Evolutionary conservation across 2,113 vertebrate species (phyloP).

Genomic region (Neofelis nebulosa): DNA sequence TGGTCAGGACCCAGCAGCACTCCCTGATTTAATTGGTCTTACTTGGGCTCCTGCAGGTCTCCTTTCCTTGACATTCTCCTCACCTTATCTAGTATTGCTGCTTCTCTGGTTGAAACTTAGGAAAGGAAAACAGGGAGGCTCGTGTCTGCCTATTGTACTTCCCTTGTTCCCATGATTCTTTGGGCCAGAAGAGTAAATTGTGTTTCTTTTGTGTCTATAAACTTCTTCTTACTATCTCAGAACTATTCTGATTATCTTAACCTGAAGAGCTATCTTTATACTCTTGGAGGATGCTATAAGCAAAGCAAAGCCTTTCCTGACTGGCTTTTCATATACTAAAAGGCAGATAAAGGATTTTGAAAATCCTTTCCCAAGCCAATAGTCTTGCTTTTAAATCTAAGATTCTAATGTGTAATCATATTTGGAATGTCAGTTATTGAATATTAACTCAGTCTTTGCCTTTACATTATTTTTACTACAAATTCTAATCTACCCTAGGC

Average conservation of each 20-base stretch:
- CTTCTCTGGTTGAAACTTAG: background rate
- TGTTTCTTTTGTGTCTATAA: constrained; percentile 15
- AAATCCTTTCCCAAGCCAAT: background rate
- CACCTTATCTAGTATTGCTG: background rate
- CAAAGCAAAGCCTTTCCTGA: background rate
- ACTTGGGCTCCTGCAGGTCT: background rate
- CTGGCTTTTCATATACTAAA: background rate
- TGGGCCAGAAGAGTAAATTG: background rate
- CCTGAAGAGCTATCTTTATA: background rate
- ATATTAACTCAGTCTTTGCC: background rate
- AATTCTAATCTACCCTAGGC: background rate
- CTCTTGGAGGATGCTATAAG: background rate
- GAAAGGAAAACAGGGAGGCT: background rate
- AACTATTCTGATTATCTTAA: background rate
- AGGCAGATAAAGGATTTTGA: background rate
- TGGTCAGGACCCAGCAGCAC: background rate
- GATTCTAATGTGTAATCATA: background rate
- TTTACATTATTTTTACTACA: background rate
- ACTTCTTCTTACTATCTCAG: background rate
- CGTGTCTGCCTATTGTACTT: background rate
- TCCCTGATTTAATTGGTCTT: background rate
- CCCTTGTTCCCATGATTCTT: background rate
- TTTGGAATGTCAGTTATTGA: background rate
- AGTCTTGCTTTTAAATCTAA: background rate
- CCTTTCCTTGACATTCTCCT: background rate